Evolutionary conservation across 2,888 invertebrate species (phyloP), one percentile per base, ranked within the genome.

Genomic region (Tanytarsus gracilentus): DNA sequence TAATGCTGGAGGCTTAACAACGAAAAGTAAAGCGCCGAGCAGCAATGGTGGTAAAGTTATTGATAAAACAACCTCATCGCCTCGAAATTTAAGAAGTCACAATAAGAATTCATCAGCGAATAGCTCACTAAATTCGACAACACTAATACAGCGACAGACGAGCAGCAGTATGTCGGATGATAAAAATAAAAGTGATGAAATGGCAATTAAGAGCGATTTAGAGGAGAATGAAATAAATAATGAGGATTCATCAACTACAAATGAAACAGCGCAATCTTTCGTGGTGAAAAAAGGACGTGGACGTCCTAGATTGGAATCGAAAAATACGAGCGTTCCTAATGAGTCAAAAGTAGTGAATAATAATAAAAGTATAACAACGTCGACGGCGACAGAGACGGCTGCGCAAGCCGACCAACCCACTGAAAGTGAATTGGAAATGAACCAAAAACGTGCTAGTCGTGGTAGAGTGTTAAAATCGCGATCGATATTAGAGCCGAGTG

Each of bases 351-450:
- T 18, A 29, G 23, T 21, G 7, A 48, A 23, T 33, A 30, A 30
- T 49, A 26, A 48, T 4, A 49, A 25, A 2, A 49, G 8, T 25
- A 4, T 25, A 8, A 40, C 14, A 11, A 9, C 30, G 6, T 16
- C 40, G 14, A 14, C 11, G 14, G 40, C n/a, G n/a, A 40, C n/a
- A n/a, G n/a, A 11, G 18, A 14, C 16, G 69, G 39, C 68, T 69
- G 18, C 66, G 68, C 21, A 66, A 68, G 7, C n/a, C 68, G 68
- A 16, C 9, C 65, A 65, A 50, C 64, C 66, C 21, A 11, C 21
- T 59, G 39, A 58, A 48, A 21, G 21, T 58, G 58, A 58, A 44
- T 18, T 11, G 18, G 48, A 29, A 14, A 21, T 29, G 29, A 58
- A 27, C 21, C 48, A 30, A 48, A 48, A 48, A 29, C 27, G 48